Percentiles rank a stretch among this genome's conserved stretches.
These are phyloP conservation scores for Ischnus inquisitorius DNA, from an alignment of 2,888 invertebrate genomes.

Conservation along the genomic window DNA sequence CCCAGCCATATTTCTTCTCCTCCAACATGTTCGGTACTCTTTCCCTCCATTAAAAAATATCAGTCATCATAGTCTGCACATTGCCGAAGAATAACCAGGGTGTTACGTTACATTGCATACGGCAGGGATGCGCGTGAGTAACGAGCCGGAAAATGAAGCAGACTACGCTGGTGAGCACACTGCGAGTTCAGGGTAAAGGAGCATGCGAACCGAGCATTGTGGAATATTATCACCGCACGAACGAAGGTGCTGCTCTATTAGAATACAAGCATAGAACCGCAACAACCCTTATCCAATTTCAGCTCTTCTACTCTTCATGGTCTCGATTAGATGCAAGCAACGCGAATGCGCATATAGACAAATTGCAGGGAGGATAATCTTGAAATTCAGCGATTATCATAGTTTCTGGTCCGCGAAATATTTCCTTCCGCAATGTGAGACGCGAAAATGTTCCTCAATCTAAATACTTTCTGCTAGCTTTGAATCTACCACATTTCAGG, in stretches of 20 bases:
- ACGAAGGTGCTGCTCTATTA: not conserved
- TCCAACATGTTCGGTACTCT: not conserved
- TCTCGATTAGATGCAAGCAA: not conserved
- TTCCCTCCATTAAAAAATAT: not conserved
- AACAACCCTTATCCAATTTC: slow-evolving; percentile 5
- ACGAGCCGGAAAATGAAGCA: slow-evolving; percentile 32
- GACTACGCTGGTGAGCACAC: not conserved
- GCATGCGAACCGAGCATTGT: not conserved
- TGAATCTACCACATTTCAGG: no score
- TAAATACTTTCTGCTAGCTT: no score
- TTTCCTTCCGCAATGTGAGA: no score
- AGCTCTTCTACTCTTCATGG: not conserved
- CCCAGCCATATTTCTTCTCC: not conserved
- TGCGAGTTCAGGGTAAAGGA: slow-evolving; percentile 34
- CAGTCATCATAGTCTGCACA: not conserved
- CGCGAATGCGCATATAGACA: not conserved
- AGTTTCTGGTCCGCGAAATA: no score
- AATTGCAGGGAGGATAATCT: not conserved
- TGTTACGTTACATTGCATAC: not conserved
- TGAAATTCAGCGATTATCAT: no score
- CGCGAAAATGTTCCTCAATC: no score
- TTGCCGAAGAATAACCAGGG: not conserved
- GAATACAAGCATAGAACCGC: not conserved
- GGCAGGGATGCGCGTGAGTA: slow-evolving; percentile 2
- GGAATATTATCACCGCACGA: slow-evolving; percentile 28